phyloP scores from a whole-genome alignment of 2,113 vertebrate species.

The Scomber japonicus region DNA sequence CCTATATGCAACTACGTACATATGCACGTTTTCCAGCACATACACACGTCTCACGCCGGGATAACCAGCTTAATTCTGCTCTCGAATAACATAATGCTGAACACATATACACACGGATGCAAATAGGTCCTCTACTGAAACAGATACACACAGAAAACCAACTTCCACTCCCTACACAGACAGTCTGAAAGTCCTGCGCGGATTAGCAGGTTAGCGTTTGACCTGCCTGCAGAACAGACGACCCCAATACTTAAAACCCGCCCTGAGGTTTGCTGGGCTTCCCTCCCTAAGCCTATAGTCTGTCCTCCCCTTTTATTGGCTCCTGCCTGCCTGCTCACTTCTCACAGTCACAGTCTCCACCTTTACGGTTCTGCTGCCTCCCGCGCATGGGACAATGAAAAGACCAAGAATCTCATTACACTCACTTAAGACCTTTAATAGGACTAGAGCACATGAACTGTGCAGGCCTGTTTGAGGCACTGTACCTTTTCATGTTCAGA shows the following conservation, averaged over 20 bases:
- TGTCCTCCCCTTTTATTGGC: conserved; percentile 75
- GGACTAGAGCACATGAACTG: conserved; percentile 62
- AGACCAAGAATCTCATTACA: conserved; percentile 78
- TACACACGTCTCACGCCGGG: conserved; percentile 25
- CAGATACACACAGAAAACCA: conserved; percentile 22
- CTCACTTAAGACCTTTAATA: conserved; percentile 78
- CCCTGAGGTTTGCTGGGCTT: conserved; percentile 68
- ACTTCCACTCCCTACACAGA: conserved; percentile 29
- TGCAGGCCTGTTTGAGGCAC: conserved; percentile 56
- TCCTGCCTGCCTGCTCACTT: conserved; percentile 68
- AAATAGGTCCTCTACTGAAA: conserved; percentile 38
- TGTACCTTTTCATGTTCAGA: conserved; percentile 67
- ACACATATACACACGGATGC: conserved; percentile 17
- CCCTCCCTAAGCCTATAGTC: conserved; percentile 65
- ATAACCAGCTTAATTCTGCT: conserved; percentile 30
- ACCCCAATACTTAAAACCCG: conserved; percentile 75
- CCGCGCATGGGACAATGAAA: conserved; percentile 75
- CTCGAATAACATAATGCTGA: conserved; percentile 27
- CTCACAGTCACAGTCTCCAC: conserved; percentile 69
- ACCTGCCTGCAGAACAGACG: conserved; percentile 68
- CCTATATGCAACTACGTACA: conserved; percentile 26
- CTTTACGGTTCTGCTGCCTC: conserved; percentile 70
- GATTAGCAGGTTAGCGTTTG: conserved; percentile 79
- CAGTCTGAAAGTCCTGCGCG: conserved; percentile 48
- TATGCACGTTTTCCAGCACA: conserved; percentile 28